Conservation (phyloP, 2,888 invertebrate species). For the Caenorhabditis sp. region DNA sequence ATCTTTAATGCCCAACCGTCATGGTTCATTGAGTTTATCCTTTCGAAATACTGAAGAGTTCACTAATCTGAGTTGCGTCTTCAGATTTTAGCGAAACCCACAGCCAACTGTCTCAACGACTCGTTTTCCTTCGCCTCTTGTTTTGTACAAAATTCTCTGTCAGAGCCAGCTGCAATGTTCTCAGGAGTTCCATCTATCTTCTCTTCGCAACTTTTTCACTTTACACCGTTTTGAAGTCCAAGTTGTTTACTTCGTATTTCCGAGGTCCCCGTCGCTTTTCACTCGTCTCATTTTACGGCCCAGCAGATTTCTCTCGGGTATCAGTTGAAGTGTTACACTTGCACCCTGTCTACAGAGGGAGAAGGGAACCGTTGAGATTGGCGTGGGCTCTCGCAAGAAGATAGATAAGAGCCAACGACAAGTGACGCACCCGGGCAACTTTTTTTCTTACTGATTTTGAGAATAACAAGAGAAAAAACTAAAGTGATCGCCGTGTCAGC, state of each 20-base stretch:
- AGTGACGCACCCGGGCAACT: background rate
- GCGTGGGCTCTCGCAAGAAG: background rate
- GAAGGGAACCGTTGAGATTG: background rate
- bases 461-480: background rate
- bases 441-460: background rate
- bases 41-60: too few species aligned
- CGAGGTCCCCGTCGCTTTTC: background rate
- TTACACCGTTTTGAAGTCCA: background rate
- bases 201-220: slow-evolving; percentile 3
- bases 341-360: background rate
- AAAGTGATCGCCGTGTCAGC: background rate
- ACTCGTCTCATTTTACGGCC: slow-evolving; percentile 5
- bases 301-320: background rate
- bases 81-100: too few species aligned
- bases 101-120: too few species aligned
- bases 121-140: too few species aligned
- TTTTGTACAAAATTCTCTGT: too few species aligned
- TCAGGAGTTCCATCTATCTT: background rate
- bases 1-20: too few species aligned
- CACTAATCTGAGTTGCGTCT: too few species aligned
- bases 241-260: slow-evolving; percentile 14
- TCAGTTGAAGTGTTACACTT: slow-evolving; percentile 5
- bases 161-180: background rate
- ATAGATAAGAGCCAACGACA: background rate
- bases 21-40: too few species aligned